Base-by-base conservation (phyloP, 1,140 invertebrate species). In the Callitettix versicolor region DNA sequence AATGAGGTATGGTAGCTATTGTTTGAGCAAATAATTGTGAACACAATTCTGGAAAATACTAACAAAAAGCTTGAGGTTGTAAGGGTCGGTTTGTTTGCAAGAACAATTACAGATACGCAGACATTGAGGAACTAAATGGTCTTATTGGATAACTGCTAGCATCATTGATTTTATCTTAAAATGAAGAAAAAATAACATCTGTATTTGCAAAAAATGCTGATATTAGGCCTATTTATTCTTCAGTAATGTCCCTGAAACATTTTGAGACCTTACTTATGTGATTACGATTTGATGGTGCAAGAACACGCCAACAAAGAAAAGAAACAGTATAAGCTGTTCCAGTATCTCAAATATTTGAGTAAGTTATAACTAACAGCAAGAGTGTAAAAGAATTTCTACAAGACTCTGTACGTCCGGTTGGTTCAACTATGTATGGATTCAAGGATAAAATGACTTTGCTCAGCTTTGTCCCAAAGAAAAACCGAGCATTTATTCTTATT, bases 381-480 rank as follows among this genome's bases (percentile, higher is more conserved):
- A n/a, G n/a, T n/a, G n/a, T 36, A n/a, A n/a, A 12, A 3, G 51
- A 53, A 33, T 53, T 53, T 15, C 52, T 53, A 14, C 38, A 22
- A 9, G 15, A 40, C 14, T n/a, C n/a, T 7, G 40, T 18, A n/a
- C n/a, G n/a, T n/a, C 34, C 52, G 3, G 21, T 26, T 6, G 1
- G 3, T 12, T 41, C 52, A 30, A 6, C 7, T 3, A 22, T 52
- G 1, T 53, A 52, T 62, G 65, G 61, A 18, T 66, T 62, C 43
- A 47, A 41, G 41, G 53, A 64, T 40, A 59, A 64, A 3, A 30
- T 59, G 11, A 63, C n/a, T n/a, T n/a, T 67, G 17, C 50, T 62
- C 33, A 62, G 57, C 5, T 65, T 63, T 50, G 61, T 67, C 14
- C 60, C 61, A 9, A 65, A 63, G 55, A 59, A 60, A 44, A 52